These are phyloP conservation scores for Bursaphelenchus okinawaensis DNA, from an alignment of 2,888 invertebrate genomes.

Conservation along the genomic window DNA sequence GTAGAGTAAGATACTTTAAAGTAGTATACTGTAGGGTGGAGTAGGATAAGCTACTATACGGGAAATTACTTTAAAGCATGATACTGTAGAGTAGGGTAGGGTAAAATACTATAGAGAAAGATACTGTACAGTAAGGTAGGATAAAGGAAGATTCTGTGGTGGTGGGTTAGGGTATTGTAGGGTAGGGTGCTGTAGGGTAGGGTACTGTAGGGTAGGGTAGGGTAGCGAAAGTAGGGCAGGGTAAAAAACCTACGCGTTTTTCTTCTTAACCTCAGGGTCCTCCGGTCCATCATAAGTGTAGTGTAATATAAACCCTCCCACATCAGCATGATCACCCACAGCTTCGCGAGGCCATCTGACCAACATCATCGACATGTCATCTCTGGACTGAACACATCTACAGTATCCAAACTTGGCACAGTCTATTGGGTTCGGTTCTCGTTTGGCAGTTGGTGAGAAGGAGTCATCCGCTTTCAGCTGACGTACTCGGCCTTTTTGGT, in stretches of 20 bases:
- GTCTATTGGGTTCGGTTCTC: background rate
- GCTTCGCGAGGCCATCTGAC: slow-evolving; percentile 6
- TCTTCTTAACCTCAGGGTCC: slow-evolving; percentile 2
- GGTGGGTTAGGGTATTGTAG: no score
- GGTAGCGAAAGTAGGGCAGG: no score
- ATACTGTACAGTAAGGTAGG: no score
- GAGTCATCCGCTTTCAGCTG: slow-evolving; percentile 15
- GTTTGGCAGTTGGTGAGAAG: background rate
- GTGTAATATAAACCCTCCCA: background rate
- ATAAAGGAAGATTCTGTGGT: no score
- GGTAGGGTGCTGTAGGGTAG: no score
- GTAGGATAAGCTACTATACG: no score
- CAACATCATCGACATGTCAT: slow-evolving; percentile 4
- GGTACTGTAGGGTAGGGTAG: no score
- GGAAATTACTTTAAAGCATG: no score
- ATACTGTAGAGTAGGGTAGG: no score
- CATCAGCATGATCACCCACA: background rate
- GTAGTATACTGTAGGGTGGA: no score
- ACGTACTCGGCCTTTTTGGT: slow-evolving; percentile 10
- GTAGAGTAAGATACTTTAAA: no score
- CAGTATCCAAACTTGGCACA: slow-evolving; percentile 3
- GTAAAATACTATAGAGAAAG: no score
- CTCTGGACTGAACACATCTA: slow-evolving; percentile 6
- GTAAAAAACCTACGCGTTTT: background rate
- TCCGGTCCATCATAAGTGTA: background rate